Evolutionary conservation across 2,888 invertebrate genomes (phyloP).

Genomic region (Labia minor): DNA sequence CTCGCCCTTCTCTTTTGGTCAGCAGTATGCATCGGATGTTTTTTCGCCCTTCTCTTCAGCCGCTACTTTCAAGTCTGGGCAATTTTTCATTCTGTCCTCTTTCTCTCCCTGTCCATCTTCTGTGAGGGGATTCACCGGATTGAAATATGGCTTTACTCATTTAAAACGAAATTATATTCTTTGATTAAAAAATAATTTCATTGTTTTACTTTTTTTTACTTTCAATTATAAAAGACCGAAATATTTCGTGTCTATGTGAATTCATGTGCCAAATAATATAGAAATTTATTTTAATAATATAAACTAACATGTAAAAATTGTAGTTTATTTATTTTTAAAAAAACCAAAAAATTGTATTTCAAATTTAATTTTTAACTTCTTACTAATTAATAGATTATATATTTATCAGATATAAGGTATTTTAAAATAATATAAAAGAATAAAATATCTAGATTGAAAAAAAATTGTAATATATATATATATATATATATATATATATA

Average conservation of each 20-base stretch:
- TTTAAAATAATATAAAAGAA: no score
- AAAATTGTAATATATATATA: no score
- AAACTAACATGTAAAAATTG: background rate
- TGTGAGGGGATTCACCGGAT: slow-evolving; percentile 53
- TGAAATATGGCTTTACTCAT: slow-evolving; percentile 45
- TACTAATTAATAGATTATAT: no score
- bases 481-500: no score
- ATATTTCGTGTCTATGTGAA: background rate
- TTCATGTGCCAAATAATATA: background rate
- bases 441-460: no score
- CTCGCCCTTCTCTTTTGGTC: slow-evolving; percentile 57
- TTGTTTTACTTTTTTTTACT: background rate
- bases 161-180: no score
- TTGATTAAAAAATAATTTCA: background rate
- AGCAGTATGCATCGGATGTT: slow-evolving; percentile 41
- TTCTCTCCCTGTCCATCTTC: slow-evolving; percentile 44
- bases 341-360: background rate
- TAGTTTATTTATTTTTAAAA: background rate
- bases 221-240: background rate
- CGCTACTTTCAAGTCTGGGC: slow-evolving; percentile 45
- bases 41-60: slow-evolving; percentile 35
- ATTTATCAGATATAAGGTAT: no score
- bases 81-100: slow-evolving; percentile 42
- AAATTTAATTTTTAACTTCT: background rate
- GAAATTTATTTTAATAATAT: background rate